These are phyloP conservation scores for Chaetodon trifascialis DNA, from an alignment of 2,113 vertebrate species.

Conservation along the genomic window DNA sequence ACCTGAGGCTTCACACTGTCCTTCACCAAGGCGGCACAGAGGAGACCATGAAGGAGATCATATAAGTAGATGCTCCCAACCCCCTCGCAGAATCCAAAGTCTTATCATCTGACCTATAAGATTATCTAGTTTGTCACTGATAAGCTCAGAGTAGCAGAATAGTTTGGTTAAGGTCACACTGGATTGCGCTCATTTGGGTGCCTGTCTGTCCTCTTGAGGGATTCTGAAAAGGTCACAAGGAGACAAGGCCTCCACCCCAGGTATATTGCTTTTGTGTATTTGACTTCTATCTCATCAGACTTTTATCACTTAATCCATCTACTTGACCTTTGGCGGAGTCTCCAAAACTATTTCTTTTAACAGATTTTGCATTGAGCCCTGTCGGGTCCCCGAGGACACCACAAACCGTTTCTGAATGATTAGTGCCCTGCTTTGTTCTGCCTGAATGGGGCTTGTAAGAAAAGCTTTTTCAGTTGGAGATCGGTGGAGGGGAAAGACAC, in stretches of 20 bases:
- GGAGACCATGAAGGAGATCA: not conserved
- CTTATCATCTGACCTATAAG: slow-evolving; percentile 42
- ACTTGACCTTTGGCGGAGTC: slow-evolving; percentile 83
- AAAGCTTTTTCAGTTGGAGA: slow-evolving; percentile 73
- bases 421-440: slow-evolving; percentile 76
- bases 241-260: slow-evolving; percentile 67
- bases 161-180: slow-evolving; percentile 39
- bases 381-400: slow-evolving; percentile 59
- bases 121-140: slow-evolving; percentile 40
- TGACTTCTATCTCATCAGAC: slow-evolving; percentile 83
- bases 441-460: slow-evolving; percentile 59
- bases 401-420: slow-evolving; percentile 72
- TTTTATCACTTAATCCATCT: slow-evolving; percentile 80
- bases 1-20: not conserved
- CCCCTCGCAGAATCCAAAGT: slow-evolving; percentile 16
- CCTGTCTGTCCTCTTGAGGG: slow-evolving; percentile 65
- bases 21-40: not conserved
- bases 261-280: slow-evolving; percentile 80
- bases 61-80: not conserved
- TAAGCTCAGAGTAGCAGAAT: slow-evolving; percentile 22
- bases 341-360: slow-evolving; percentile 79
- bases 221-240: slow-evolving; percentile 83
- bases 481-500: slow-evolving; percentile 58
- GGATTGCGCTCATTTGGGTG: slow-evolving; percentile 19
- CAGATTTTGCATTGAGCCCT: slow-evolving; percentile 76